These are phyloP conservation scores for Geococcyx californianus DNA, from an alignment of 2,113 vertebrate species.

Conservation along the genomic window DNA sequence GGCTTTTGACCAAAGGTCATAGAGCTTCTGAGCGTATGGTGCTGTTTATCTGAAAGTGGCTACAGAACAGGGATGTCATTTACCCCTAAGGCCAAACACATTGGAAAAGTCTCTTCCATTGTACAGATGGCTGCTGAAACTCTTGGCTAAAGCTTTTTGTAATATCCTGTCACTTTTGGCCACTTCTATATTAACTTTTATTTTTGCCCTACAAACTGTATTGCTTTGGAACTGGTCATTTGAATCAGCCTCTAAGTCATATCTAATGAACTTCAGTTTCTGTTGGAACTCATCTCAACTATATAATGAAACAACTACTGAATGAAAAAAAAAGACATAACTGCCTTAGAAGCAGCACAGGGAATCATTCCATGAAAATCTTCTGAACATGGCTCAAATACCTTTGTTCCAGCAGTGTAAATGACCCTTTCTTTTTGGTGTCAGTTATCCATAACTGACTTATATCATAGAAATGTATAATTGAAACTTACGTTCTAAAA, in stretches of 20 bases:
- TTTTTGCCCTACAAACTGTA: neutral
- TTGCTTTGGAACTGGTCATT: neutral
- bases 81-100: constrained; percentile 13
- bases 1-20: neutral
- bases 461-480: neutral
- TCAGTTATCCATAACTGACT: neutral
- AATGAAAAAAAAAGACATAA: neutral
- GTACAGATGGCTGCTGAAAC: neutral
- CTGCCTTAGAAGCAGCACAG: neutral
- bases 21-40: neutral
- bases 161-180: constrained; percentile 65
- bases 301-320: neutral
- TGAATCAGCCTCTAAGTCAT: neutral
- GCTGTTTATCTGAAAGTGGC: neutral
- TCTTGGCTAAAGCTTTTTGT: constrained; percentile 25
- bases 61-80: neutral
- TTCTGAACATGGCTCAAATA: neutral
- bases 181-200: neutral
- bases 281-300: neutral
- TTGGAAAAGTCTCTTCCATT: constrained; percentile 23
- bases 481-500: neutral
- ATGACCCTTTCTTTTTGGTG: neutral
- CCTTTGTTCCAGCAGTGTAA: neutral
- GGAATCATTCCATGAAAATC: neutral
- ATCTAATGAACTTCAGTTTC: neutral